Evolutionary conservation across 1,140 invertebrate species (phyloP).

Genomic region (Aleiodes sp.): DNA sequence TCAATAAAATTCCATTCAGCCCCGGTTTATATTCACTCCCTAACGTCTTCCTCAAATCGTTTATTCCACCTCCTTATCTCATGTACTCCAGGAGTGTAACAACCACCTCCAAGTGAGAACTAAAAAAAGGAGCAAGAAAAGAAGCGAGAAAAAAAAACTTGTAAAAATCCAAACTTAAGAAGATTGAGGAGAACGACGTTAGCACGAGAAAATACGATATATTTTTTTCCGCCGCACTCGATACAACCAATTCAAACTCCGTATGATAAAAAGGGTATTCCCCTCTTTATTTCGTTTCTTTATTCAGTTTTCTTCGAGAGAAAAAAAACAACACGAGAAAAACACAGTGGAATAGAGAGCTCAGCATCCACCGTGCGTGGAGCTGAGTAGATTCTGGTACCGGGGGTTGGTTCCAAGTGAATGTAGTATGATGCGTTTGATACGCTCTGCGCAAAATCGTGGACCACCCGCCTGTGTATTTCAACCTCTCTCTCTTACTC

Average conservation of each 20-base stretch:
- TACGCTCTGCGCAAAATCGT: conserved; percentile 11
- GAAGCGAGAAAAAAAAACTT: too few species aligned
- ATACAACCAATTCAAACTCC: too few species aligned
- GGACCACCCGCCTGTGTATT: not conserved
- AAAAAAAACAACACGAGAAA: not conserved
- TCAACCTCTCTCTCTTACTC: not conserved
- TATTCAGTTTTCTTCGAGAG: too few species aligned
- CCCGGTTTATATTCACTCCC: conserved; percentile 6
- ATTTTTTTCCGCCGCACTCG: too few species aligned
- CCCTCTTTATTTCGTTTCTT: too few species aligned
- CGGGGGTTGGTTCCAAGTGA: not conserved
- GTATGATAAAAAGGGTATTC: too few species aligned
- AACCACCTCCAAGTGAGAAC: not conserved
- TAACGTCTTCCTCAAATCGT: conserved; percentile 8
- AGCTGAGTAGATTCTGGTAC: conserved; percentile 7
- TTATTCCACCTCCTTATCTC: conserved; percentile 4
- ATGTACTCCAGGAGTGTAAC: not conserved
- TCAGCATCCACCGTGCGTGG: conserved; percentile 11
- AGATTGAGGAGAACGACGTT: too few species aligned
- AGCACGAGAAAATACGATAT: too few species aligned
- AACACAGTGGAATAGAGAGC: not conserved
- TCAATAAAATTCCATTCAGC: not conserved
- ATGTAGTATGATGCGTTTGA: not conserved
- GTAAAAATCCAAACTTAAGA: too few species aligned
- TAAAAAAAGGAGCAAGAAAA: not conserved